Evolutionary conservation across 1,140 invertebrate genomes (phyloP).

Genomic region (Pollicipes pollicipes): DNA sequence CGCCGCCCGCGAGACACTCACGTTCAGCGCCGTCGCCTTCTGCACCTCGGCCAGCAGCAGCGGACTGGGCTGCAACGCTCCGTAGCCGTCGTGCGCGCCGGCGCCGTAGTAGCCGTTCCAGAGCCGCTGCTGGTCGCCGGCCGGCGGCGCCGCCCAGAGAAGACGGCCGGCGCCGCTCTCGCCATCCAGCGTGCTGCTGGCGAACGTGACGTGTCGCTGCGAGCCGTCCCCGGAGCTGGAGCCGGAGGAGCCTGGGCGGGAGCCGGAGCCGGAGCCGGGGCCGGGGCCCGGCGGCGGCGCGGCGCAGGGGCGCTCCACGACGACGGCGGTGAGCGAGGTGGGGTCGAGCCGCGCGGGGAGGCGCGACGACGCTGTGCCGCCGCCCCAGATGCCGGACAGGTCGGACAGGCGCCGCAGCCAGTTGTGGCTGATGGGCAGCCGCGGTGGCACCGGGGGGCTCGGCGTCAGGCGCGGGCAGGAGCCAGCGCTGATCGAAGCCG

Average conservation of each 20-base stretch:
- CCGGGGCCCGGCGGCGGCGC: no score
- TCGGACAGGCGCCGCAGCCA: background rate
- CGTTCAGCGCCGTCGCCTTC: background rate
- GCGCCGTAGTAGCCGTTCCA: background rate
- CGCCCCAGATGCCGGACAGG: background rate
- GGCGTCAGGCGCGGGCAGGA: background rate
- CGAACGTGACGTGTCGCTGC: background rate
- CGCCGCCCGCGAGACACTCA: background rate
- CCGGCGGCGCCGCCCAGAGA: background rate
- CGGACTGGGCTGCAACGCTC: background rate
- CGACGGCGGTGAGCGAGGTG: background rate
- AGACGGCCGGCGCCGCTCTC: background rate
- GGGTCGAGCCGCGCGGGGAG: background rate
- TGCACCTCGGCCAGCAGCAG: background rate
- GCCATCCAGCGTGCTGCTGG: no score
- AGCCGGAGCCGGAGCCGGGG: no score
- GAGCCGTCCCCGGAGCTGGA: no score
- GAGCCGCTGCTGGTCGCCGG: background rate
- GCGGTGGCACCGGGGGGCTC: background rate
- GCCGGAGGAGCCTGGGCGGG: no score
- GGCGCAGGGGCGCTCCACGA: background rate
- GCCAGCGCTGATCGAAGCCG: no score
- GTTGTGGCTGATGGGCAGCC: background rate
- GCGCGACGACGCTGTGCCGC: background rate
- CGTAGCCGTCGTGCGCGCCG: background rate